Evolutionary conservation across 2,888 invertebrate genomes (phyloP).

Genomic region (Onchidella celtica): DNA sequence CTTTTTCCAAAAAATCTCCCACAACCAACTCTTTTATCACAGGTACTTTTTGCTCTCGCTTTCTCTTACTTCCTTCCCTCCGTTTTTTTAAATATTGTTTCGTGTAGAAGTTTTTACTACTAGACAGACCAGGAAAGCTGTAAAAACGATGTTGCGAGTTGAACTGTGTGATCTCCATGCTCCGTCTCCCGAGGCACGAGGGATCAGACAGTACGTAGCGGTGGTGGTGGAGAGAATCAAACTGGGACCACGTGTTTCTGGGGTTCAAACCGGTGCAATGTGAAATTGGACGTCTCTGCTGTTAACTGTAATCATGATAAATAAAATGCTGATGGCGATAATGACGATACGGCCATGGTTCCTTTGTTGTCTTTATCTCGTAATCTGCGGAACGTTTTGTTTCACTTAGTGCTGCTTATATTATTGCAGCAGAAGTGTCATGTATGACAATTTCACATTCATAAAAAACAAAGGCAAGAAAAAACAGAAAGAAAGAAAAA

Average conservation of each 20-base stretch:
- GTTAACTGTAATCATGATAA: background rate
- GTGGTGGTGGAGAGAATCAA: background rate
- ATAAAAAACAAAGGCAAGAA: too few relatives aligned
- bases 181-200: background rate
- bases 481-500: too few relatives aligned
- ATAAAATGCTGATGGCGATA: conserved; percentile 4
- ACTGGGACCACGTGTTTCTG: background rate
- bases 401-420: too few relatives aligned
- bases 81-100: background rate
- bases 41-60: background rate
- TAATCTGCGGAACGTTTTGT: too few relatives aligned
- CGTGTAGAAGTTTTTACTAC: background rate
- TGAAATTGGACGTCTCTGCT: background rate
- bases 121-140: background rate
- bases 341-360: too few relatives aligned
- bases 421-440: too few relatives aligned
- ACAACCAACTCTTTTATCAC: background rate
- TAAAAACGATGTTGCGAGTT: too few relatives aligned
- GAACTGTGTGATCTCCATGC: background rate
- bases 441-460: too few relatives aligned
- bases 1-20: background rate
- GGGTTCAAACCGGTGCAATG: background rate
- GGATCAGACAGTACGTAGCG: background rate
- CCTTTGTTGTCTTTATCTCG: too few relatives aligned
- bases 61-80: background rate